Conservation (phyloP, 2,888 invertebrate genomes). For the Epirrhoe alternata region DNA sequence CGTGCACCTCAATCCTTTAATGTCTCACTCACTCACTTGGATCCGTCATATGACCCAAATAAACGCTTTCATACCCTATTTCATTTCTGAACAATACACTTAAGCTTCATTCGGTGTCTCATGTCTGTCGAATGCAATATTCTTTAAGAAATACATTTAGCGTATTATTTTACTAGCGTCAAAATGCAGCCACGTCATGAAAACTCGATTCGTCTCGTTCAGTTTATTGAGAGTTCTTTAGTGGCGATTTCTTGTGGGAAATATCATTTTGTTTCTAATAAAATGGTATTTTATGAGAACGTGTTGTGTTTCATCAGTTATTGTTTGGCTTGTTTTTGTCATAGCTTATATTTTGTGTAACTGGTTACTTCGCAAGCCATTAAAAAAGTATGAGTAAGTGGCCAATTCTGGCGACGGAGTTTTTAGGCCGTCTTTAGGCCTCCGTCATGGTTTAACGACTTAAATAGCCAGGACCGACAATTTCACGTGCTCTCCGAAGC, state of each 20-base stretch:
- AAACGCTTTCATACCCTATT: too few species aligned
- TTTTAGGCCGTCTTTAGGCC: too few species aligned
- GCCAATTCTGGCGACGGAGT: too few species aligned
- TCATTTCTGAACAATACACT: too few species aligned
- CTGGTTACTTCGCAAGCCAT: too few species aligned
- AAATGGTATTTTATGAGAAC: slow-evolving; percentile 62
- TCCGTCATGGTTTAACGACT: too few species aligned
- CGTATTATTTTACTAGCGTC: slow-evolving; percentile 74
- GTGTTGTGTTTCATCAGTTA: slow-evolving; percentile 59
- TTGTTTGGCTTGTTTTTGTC: slow-evolving; percentile 52
- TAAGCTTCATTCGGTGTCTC: too few species aligned
- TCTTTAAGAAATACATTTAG: slow-evolving; percentile 37
- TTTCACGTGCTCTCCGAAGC: too few species aligned
- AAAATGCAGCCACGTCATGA: slow-evolving; percentile 71
- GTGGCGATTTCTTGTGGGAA: slow-evolving; percentile 47
- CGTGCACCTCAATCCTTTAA: too few species aligned
- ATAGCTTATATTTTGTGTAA: background rate
- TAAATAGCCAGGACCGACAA: too few species aligned
- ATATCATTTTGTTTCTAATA: slow-evolving; percentile 65
- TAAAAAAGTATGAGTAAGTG: too few species aligned
- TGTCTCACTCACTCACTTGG: background rate
- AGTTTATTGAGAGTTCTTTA: slow-evolving; percentile 55
- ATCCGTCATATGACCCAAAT: background rate
- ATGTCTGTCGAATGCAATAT: slow-evolving; percentile 31
- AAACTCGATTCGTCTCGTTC: slow-evolving; percentile 75